Base-by-base conservation (phyloP, 30 jellyfish, hydroid and myxozoan species). In the Pelagia noctiluca region DNA sequence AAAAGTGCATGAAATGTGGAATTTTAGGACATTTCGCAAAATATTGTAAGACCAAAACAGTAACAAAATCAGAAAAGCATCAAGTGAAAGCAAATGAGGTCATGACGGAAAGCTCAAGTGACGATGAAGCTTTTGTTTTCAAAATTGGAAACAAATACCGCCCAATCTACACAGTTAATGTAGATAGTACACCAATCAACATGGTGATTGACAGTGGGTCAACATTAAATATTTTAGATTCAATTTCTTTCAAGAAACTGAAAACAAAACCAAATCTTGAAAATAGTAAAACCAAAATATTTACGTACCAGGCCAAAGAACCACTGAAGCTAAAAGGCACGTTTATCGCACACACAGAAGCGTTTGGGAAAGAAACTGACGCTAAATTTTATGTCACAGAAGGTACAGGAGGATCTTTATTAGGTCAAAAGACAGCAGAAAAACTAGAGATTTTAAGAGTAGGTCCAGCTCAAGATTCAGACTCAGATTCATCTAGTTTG, bases 201-300 rank as follows among this genome's bases (percentile, higher is more conserved):
- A 72, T 72, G 84, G 71, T 37, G 71, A 72, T 72, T 21, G 84
- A 72, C 79, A 84, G 94, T 70, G 94, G 89, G 32, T 38, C 89
- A 35, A 72, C 42, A 0, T 16, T 83, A 1, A 83, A 71, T 35
- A 23, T 83, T 63, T 47, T 83, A 23, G 80, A 63, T 70, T 21
- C 13, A 12, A 54, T 10, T 24, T 5, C 87, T 0, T 53, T 49
- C 10, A 22, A 46, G 0, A 29, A 50, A 25, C 33, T 82, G 67
- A 38, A 37, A n/a, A 16, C 3, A n/a, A 23, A 46, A 67, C 92
- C 66, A 2, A n/a, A 49, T n/a, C 78, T 68, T 66, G 2, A 5
- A 22, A 57, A 34, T 60, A 66, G 80, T 60, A 66, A 29, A 30
- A 25, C 10, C 12, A 31, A 32, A n/a, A n/a, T n/a, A n/a, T n/a